Percentiles rank a stretch among this genome's conserved stretches.
Evolutionary conservation across 2,797 vertebrate species (phyloP).

Genomic region (Sternotherus odoratus): DNA sequence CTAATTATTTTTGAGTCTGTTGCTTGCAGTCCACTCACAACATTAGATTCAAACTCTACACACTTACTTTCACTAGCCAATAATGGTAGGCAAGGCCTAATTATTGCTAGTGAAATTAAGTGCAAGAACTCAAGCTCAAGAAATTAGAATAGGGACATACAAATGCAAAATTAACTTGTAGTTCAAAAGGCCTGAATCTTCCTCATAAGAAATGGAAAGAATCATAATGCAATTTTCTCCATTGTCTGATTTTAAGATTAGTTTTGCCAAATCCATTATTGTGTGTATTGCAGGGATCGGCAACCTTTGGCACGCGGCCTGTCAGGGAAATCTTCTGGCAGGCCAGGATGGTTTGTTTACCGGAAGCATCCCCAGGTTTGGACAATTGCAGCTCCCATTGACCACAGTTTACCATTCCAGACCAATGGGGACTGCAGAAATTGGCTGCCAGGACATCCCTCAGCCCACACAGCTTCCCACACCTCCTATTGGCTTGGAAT

Average conservation of each 20-base stretch:
- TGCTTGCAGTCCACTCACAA: neutral
- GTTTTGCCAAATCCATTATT: neutral
- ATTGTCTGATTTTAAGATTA: neutral
- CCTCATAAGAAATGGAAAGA: neutral
- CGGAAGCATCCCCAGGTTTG: too few relatives aligned
- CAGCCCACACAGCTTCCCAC: too few relatives aligned
- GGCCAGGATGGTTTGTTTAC: too few relatives aligned
- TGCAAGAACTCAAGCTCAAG: neutral
- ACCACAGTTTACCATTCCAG: too few relatives aligned
- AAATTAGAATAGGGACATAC: neutral
- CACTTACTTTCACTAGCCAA: neutral
- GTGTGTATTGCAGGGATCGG: neutral
- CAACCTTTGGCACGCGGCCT: too few relatives aligned
- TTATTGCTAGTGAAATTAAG: neutral
- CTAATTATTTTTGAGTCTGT: neutral
- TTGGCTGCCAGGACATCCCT: too few relatives aligned
- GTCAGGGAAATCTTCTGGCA: too few relatives aligned
- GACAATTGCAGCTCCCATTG: too few relatives aligned
- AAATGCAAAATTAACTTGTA: too few relatives aligned
- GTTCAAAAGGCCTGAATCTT: neutral
- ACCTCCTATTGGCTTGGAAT: too few relatives aligned
- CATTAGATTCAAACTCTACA: neutral
- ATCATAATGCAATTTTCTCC: neutral
- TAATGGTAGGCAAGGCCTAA: neutral
- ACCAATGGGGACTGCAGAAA: too few relatives aligned